Base-by-base conservation (phyloP, 1,140 invertebrate species). In the Drosophila sucinea region DNA sequence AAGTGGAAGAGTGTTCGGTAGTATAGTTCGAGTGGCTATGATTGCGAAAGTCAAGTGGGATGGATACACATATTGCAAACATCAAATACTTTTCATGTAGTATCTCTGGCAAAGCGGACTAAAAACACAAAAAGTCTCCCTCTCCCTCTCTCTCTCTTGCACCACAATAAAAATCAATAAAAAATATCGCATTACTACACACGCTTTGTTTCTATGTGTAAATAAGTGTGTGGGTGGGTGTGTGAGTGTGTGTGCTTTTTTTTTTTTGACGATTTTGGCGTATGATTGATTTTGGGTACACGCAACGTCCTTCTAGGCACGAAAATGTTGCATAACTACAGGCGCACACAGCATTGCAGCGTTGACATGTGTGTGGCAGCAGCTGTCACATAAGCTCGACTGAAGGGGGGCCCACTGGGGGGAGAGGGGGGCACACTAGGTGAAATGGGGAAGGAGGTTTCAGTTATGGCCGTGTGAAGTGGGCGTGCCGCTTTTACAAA, bases 101-200 rank as follows among this genome's bases (percentile, higher is more conserved):
- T 40, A 25, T 47, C 29, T 23, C 33, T 23, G 25, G n/a, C 27
- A 29, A 32, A 17, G 35, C n/a, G 23, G 8, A 60, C 47, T 38
- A 62, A 25, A 33, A 33, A 33, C 54, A 47, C 65, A 56, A 38
- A 56, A 58, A 58, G 32, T 32, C 56, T 58, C 17, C 17, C 17
- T 17, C 17, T 17, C 17, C 17, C n/a, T 7, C 29, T 10, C 25
- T 27, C 44, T 60, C 8, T 25, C 29, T 35, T 7, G 27, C 30
- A 25, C 61, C 32, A 68, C 77, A 60, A 81, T 87, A 60, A 87
- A 87, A 87, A 89, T 87, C 84, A 84, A 86, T 86, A 87, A 77
- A 76, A 87, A 77, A 87, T 87, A 87, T 87, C 84, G 63, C 84
- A 87, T 84, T 87, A 87, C 79, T 77, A 73, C 60, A 47, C 69